Evolutionary conservation across 2,113 vertebrate genomes (phyloP).

Genomic region (Crocuta crocuta): DNA sequence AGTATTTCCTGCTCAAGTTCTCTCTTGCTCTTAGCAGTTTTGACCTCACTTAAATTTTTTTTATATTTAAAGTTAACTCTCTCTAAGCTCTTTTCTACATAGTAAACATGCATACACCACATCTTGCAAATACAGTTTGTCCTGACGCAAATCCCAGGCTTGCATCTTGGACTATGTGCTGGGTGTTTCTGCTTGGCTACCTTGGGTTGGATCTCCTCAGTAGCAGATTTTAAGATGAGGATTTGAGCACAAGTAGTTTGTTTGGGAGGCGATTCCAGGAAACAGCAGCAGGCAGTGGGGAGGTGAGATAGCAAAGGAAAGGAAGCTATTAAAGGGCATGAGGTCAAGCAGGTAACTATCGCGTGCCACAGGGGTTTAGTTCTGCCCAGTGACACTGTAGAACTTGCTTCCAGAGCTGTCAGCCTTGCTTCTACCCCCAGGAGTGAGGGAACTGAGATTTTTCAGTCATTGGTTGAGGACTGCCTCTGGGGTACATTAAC

Average conservation of each 20-base stretch:
- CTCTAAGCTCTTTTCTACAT: background rate
- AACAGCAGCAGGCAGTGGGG: background rate
- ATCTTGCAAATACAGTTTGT: background rate
- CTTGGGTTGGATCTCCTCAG: background rate
- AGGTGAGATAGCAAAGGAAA: background rate
- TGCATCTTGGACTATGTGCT: background rate
- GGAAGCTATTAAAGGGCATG: background rate
- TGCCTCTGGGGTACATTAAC: background rate
- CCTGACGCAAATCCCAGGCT: background rate
- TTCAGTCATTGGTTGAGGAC: background rate
- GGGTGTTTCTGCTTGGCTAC: background rate
- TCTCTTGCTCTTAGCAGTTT: background rate
- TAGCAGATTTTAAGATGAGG: background rate
- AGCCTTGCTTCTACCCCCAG: background rate
- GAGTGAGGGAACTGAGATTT: background rate
- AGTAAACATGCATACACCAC: background rate
- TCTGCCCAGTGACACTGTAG: rapidly evolving
- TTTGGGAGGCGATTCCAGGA: background rate
- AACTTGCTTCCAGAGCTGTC: background rate
- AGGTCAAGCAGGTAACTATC: background rate
- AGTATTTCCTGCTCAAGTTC: background rate
- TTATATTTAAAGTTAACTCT: background rate
- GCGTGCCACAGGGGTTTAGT: background rate
- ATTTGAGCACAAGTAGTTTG: background rate
- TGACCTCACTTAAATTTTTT: background rate